Evolutionary conservation across 2,113 vertebrate genomes (phyloP), one percentile per base, ranked within the genome.

Genomic region (Empidonax traillii): DNA sequence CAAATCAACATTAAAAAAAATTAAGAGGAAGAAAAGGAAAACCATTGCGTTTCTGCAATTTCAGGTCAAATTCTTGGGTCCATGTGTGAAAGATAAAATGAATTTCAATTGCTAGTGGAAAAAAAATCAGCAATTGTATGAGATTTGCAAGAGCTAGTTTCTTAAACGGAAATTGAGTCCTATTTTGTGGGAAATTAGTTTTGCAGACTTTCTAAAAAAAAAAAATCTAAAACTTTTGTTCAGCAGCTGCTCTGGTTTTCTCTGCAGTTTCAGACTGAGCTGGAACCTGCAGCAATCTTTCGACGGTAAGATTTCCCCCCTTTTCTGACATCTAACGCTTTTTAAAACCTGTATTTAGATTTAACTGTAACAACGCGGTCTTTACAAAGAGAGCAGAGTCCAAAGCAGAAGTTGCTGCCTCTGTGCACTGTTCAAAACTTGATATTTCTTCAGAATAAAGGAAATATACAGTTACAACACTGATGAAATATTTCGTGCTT

Each of bases 131-230:
- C 95, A 97, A 95, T 97, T 96, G 96, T 88, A 93, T 95, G 96
- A 97, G 96, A 97, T 97, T 97, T 98, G 94, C 95, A 96, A 98
- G 96, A 81, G 75, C 93, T 94, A 93, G 93, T 97, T 98, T 97
- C 95, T 98, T 97, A 96, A 98, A 98, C 97, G 98, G 98, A 98
- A 98, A 98, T 98, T 98, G 98, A 98, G 95, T 95, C 96, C 96
- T 98, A 98, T 98, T 98, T 98, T 98, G 97, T 97, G 97, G 98
- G 97, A 98, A 98, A 98, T 98, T 98, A 97, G 98, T 98, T 98
- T 98, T 98, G 97, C 98, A 98, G 98, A 98, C 98, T 98, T 98
- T 95, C 94, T 97, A 74, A 81, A 96, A 96, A 97, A 97, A 97
- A 97, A 97, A 95, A 91, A 91, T 74, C 88, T 96, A 97, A 97